phyloP scores from a whole-genome alignment of 1,140 invertebrate species.

The Drosophila tani region DNA sequence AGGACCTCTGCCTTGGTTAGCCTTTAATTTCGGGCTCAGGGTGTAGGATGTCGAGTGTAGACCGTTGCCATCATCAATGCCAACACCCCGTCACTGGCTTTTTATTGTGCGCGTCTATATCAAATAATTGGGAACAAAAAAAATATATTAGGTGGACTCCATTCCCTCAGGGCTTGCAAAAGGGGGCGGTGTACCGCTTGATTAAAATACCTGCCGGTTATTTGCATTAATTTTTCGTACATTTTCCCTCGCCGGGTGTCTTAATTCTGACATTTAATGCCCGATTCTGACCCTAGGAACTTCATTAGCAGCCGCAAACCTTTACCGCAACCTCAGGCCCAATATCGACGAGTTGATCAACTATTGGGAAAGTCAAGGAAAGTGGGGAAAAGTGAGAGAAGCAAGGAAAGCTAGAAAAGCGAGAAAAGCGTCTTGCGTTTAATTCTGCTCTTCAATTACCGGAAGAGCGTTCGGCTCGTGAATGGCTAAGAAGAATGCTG shows the following conservation, averaged over 20 bases:
- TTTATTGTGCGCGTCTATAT: slow-evolving; percentile 71
- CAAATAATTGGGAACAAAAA: slow-evolving; percentile 48
- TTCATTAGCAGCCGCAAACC: slow-evolving; percentile 60
- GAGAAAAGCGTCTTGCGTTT: slow-evolving; percentile 18
- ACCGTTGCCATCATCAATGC: slow-evolving; percentile 74
- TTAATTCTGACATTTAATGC: slow-evolving; percentile 76
- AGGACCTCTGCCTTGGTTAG: slow-evolving; percentile 44
- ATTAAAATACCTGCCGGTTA: slow-evolving; percentile 82
- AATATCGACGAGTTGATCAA: slow-evolving; percentile 19
- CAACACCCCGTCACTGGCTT: slow-evolving; percentile 66
- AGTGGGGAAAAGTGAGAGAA: background rate
- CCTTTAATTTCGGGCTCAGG: slow-evolving; percentile 57
- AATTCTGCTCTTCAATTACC: slow-evolving; percentile 27
- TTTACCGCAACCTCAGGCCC: slow-evolving; percentile 1
- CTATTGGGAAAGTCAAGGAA: background rate
- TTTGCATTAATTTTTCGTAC: slow-evolving; percentile 75
- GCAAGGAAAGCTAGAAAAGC: background rate
- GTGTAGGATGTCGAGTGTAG: slow-evolving; percentile 38
- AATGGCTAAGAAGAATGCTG: slow-evolving; percentile 25
- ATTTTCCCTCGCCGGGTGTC: slow-evolving; percentile 65
- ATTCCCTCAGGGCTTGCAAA: slow-evolving; percentile 18
- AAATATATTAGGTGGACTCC: slow-evolving; percentile 60
- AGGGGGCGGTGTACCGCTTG: slow-evolving; percentile 44
- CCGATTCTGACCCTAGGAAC: slow-evolving; percentile 43
- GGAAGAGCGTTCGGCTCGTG: slow-evolving; percentile 23